A percentile compares a stretch with the other conserved stretches of the same genome.
These are phyloP conservation scores for Amia ocellicauda DNA, from an alignment of 2,113 vertebrate genomes.

Conservation along the genomic window DNA sequence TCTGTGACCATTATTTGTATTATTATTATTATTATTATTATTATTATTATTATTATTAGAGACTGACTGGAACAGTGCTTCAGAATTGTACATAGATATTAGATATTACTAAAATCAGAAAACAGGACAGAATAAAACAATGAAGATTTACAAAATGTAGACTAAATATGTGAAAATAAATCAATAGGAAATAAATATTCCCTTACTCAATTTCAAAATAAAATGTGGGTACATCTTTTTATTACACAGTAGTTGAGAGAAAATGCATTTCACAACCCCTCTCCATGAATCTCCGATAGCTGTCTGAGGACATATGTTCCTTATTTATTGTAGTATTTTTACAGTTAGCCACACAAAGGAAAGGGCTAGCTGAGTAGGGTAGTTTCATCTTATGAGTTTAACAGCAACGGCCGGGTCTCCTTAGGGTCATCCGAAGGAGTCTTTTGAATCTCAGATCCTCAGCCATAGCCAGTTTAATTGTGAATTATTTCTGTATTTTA, in stretches of 20 bases:
- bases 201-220: too few species aligned
- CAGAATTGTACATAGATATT: too few species aligned
- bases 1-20: too few species aligned
- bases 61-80: too few species aligned
- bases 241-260: slow-evolving; percentile 54
- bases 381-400: slow-evolving; percentile 70
- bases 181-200: too few species aligned
- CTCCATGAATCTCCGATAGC: slow-evolving; percentile 54
- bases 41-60: too few species aligned
- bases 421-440: slow-evolving; percentile 66
- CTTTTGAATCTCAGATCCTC: slow-evolving; percentile 61
- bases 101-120: too few species aligned
- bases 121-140: too few species aligned
- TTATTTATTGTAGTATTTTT: slow-evolving; percentile 68
- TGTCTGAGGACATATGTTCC: slow-evolving; percentile 68
- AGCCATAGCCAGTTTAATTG: slow-evolving; percentile 66
- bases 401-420: slow-evolving; percentile 67
- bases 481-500: neutral
- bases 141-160: too few species aligned
- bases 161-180: too few species aligned
- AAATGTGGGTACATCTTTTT: too few species aligned
- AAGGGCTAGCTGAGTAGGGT: slow-evolving; percentile 64
- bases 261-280: slow-evolving; percentile 50
- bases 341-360: slow-evolving; percentile 66
- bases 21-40: too few species aligned